Base-by-base conservation (phyloP, 2,113 vertebrate species). In the Ameiurus melas region DNA sequence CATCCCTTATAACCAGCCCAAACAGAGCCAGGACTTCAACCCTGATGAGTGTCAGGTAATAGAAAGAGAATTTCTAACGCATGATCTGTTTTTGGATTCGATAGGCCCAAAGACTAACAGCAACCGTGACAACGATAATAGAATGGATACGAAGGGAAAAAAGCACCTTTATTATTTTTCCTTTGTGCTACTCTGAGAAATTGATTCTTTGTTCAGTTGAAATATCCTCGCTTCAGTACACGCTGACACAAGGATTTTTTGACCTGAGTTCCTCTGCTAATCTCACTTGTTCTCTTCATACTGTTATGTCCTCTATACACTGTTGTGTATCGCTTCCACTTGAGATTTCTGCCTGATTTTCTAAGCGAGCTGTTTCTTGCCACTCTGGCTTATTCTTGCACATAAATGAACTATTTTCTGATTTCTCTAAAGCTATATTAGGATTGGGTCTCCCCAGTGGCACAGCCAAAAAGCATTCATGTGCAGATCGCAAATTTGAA, bases 41-140 rank as follows among this genome's bases (percentile, higher is more conserved):
- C 97, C 97, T 0, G 97, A 98, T 1, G 97, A 98, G 91, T 97
- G 96, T 92, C 97, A 98, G 97, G 97, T 97, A 86, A 27, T 66
- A n/a, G 64, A 70, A 14, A 33, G 17, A 36, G 70, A 17, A 36
- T 19, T 71, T 39, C 14, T 39, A 39, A 71, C 17, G 27, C 27
- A 13, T 66, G 62, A 66, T 66, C 27, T n/a, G n/a, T 30, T 70
- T 70, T 70, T 30, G 13, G 30, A 70, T 33, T 33, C 3, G 66
- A 30, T 33, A 16, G 5, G 4, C 13, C 4, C 66, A 33, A 68
- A 68, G 66, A 33, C 13, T 68, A 36, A 71, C 30, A 71, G 33
- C 68, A 33, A 19, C 1, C 30, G 36, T 36, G 30, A 71, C 30
- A 17, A 36, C 33, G 8, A 5, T 71, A 36, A 5, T 19, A 36